Percentiles rank a stretch among this genome's conserved stretches.
Conservation (phyloP, 2,888 invertebrate species). For the Chrysomela aeneicollis region DNA sequence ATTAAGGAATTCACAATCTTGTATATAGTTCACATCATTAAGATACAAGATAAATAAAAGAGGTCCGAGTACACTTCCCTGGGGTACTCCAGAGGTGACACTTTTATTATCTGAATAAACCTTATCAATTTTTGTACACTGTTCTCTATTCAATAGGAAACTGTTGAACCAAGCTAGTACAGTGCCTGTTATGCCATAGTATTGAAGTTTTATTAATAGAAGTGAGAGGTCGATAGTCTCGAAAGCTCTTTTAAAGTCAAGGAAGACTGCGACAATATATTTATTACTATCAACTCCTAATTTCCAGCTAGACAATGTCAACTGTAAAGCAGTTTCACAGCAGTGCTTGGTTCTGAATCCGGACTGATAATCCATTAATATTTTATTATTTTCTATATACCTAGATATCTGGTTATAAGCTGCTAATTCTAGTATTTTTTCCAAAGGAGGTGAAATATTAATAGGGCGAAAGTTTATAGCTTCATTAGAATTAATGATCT, state of each 20-base stretch:
- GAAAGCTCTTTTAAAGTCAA: constrained; percentile 19
- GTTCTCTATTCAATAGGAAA: constrained; percentile 4
- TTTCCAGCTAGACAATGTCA: constrained; percentile 17
- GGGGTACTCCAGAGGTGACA: constrained; percentile 8
- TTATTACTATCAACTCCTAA: constrained; percentile 19
- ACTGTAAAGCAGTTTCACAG: constrained; percentile 19
- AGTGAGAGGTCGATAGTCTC: constrained; percentile 8
- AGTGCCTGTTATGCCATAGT: constrained; percentile 4
- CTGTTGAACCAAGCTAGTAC: background rate
- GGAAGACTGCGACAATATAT: constrained; percentile 18
- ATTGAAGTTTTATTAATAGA: constrained; percentile 16
- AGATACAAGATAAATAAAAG: constrained; percentile 21
- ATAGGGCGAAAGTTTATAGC: constrained; percentile 7
- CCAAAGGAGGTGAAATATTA: background rate
- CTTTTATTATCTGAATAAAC: constrained; percentile 12
- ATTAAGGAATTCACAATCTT: constrained; percentile 3
- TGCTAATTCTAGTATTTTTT: constrained; percentile 4
- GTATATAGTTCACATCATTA: constrained; percentile 17
- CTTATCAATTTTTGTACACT: constrained; percentile 11
- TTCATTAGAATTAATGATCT: constrained; percentile 17
- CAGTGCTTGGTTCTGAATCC: constrained; percentile 9
- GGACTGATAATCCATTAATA: constrained; percentile 20
- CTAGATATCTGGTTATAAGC: constrained; percentile 6
- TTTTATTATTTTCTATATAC: background rate
- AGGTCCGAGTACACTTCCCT: constrained; percentile 16